Base-by-base conservation (phyloP, 2,888 invertebrate species). In the Capitulum mitella region DNA sequence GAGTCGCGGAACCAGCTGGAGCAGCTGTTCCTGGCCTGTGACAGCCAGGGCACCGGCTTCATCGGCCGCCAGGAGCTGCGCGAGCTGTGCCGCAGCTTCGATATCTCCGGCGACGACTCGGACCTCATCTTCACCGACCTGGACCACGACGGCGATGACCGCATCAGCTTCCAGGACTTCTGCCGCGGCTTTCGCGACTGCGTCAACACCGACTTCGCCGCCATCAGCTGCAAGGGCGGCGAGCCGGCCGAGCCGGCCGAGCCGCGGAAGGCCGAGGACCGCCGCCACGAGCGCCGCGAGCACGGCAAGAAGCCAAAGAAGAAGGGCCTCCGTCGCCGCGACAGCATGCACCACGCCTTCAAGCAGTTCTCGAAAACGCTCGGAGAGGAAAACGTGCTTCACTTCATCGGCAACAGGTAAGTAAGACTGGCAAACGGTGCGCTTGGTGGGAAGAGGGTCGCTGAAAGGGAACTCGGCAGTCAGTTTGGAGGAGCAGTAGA, bases 111-210 rank as follows among this genome's bases (percentile, higher is more conserved):
- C 0, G 83, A 84, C 1, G 88, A 88, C 80, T 85, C 88, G 0
- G 85, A 86, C 79, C 85, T 85, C 43, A 87, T 89, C 77, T 89
- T 89, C 82, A 82, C 83, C 14, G 87, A 88, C 81, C 83, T 89
- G 78, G 89, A 89, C 82, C 85, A 85, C 79, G 88, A 89, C 82
- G 86, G 87, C 8, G 88, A 89, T 82, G 89, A 88, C 0, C 83
- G 85, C 79, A 88, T 89, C 80, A 87, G 86, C 80, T 86, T 88
- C 79, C 85, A 86, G 2, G 89, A 89, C 83, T 89, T 89, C 82
- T 85, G 86, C 5, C 84, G 85, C 78, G 88, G 89, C 6, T 88
- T 88, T 80, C 82, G 85, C 2, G 86, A 87, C 79, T 86, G 85
- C 80, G 80, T 86, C 8, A 82, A 82, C 16, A 84, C 84, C 6